Conservation (phyloP, 2,113 vertebrate genomes). For the Piaya cayana region DNA sequence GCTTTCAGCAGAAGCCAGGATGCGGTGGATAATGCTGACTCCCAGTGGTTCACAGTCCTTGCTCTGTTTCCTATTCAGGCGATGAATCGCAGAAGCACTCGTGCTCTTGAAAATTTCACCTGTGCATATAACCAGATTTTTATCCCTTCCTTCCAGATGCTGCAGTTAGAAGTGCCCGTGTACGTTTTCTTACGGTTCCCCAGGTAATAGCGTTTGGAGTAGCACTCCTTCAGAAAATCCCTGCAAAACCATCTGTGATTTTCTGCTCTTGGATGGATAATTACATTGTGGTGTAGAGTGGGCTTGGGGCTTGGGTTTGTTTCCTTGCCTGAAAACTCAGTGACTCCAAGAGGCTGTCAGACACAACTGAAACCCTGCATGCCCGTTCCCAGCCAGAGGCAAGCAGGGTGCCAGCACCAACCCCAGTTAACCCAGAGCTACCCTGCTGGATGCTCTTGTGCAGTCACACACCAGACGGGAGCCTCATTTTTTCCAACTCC, state of each 20-base stretch:
- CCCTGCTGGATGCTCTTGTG: accelerated
- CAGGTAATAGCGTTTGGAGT: not conserved
- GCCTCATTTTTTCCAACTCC: not conserved
- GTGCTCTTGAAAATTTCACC: not conserved
- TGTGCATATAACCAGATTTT: not conserved
- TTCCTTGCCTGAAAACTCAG: not conserved
- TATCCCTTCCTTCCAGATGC: not conserved
- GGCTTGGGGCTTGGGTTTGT: not conserved
- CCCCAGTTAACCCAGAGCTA: not conserved
- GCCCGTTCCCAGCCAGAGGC: accelerated
- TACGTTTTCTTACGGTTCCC: not conserved
- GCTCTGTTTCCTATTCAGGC: not conserved
- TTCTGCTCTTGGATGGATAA: constrained; percentile 6
- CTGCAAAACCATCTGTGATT: constrained; percentile 25
- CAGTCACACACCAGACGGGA: not conserved
- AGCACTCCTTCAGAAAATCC: constrained; percentile 10
- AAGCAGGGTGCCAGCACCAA: not conserved
- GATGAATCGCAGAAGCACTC: not conserved
- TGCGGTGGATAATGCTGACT: not conserved
- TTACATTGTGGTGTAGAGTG: not conserved
- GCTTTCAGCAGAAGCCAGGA: accelerated
- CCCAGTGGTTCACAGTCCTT: not conserved
- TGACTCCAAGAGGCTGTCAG: not conserved
- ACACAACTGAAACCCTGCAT: accelerated
- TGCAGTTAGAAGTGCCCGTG: not conserved